phyloP scores from a whole-genome alignment of 2,888 invertebrate genomes.

The Galerucella pusilla region DNA sequence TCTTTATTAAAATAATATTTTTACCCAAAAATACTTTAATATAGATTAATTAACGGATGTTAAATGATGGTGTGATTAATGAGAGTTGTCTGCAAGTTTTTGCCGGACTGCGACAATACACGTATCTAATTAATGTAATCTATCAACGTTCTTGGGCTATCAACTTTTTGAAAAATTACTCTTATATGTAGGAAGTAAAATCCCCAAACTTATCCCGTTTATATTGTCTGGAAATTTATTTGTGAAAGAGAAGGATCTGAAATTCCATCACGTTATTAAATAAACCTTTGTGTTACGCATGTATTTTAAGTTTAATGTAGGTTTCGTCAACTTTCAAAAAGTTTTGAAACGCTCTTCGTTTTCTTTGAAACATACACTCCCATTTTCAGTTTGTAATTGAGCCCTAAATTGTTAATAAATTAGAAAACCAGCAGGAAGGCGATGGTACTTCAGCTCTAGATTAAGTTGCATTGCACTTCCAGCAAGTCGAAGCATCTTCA shows the following conservation, averaged over 20 bases:
- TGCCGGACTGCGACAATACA: conserved; percentile 33
- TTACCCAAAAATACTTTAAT: conserved; percentile 21
- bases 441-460: no score
- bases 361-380: not conserved
- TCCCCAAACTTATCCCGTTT: conserved; percentile 14
- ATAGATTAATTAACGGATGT: conserved; percentile 31
- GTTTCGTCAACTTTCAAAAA: not conserved
- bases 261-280: conserved; percentile 2
- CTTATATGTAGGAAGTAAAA: conserved; percentile 3
- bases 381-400: not conserved
- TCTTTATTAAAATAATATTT: not conserved
- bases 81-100: conserved; percentile 26
- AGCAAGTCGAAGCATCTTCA: no score
- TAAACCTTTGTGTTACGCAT: not conserved
- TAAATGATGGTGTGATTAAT: conserved; percentile 33
- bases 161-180: conserved; percentile 34
- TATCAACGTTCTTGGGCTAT: conserved; percentile 32
- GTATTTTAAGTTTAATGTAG: not conserved
- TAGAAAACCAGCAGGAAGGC: no score
- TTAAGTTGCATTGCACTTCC: no score
- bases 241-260: not conserved
- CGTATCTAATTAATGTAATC: conserved; percentile 35
- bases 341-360: not conserved
- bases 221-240: conserved; percentile 8
- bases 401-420: no score